Conservation (phyloP, 2,113 vertebrate species). For the Athene cunicularia region DNA sequence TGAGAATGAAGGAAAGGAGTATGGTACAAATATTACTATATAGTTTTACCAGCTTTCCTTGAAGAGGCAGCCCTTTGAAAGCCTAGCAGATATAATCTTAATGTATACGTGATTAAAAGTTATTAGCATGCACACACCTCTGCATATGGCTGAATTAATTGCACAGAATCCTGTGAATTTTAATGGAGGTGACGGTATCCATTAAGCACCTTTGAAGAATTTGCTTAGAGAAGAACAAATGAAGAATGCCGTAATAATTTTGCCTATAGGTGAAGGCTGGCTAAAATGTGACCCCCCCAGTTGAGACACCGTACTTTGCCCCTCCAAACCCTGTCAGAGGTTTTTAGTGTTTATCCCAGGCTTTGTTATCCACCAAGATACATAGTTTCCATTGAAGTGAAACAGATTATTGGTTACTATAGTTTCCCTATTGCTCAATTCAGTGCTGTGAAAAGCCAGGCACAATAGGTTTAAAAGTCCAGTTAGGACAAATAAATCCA, state of each 20-base stretch:
- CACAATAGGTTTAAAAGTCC: constrained; percentile 72
- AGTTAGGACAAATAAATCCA: constrained; percentile 68
- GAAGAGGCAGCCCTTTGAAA: not conserved
- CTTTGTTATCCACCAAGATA: constrained; percentile 80
- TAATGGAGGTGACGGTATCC: not conserved
- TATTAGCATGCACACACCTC: not conserved
- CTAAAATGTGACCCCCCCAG: constrained; percentile 61
- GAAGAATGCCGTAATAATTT: constrained; percentile 10
- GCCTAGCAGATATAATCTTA: not conserved
- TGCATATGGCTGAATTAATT: constrained; percentile 1
- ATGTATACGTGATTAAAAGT: not conserved
- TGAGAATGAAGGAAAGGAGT: not conserved
- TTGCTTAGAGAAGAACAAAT: not conserved
- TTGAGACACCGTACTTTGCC: constrained; percentile 28
- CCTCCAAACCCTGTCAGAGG: constrained; percentile 41
- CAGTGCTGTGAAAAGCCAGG: constrained; percentile 62
- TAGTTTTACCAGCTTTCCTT: not conserved
- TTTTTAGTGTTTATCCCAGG: constrained; percentile 77
- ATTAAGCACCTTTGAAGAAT: not conserved
- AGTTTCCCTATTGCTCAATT: constrained; percentile 80
- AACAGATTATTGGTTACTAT: constrained; percentile 84
- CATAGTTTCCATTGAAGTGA: constrained; percentile 83
- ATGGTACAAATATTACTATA: not conserved
- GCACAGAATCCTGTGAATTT: not conserved
- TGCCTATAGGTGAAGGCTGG: constrained; percentile 63